Evolutionary conservation across 1,140 invertebrate species (phyloP).

Genomic region (Atta colombica): DNA sequence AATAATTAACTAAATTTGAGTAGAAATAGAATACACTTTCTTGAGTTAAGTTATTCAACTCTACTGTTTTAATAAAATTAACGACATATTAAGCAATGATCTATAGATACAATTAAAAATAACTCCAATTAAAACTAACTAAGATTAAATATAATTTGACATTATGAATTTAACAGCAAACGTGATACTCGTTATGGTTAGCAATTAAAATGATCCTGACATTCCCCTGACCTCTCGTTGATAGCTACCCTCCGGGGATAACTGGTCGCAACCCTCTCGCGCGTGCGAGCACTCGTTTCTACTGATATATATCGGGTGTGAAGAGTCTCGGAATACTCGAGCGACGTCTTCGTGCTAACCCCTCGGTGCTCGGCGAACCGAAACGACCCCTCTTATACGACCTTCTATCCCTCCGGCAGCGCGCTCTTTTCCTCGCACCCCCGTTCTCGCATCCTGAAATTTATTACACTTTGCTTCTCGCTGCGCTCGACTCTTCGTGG

Average conservation of each 20-base stretch:
- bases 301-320: slow-evolving; percentile 38
- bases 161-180: neutral
- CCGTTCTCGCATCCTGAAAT: slow-evolving; percentile 37
- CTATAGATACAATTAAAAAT: no score
- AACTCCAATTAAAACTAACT: no score
- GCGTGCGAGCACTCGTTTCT: slow-evolving; percentile 32
- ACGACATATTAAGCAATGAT: no score
- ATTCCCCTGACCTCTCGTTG: neutral
- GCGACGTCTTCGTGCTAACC: slow-evolving; percentile 40
- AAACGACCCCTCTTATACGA: slow-evolving; percentile 42
- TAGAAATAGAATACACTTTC: no score
- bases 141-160: no score
- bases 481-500: slow-evolving; percentile 8
- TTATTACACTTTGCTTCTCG: slow-evolving; percentile 40
- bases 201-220: slow-evolving; percentile 25
- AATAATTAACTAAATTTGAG: no score
- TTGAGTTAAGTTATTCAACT: no score
- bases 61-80: no score
- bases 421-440: slow-evolving; percentile 4
- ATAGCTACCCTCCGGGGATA: neutral
- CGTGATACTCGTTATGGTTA: slow-evolving; percentile 13
- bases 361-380: slow-evolving; percentile 42
- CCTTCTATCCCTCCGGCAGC: slow-evolving; percentile 31
- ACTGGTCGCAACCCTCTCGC: slow-evolving; percentile 22
- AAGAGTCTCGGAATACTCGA: slow-evolving; percentile 49